Evolutionary conservation across 2,113 vertebrate genomes (phyloP).

Genomic region (Amphiprion ocellaris): DNA sequence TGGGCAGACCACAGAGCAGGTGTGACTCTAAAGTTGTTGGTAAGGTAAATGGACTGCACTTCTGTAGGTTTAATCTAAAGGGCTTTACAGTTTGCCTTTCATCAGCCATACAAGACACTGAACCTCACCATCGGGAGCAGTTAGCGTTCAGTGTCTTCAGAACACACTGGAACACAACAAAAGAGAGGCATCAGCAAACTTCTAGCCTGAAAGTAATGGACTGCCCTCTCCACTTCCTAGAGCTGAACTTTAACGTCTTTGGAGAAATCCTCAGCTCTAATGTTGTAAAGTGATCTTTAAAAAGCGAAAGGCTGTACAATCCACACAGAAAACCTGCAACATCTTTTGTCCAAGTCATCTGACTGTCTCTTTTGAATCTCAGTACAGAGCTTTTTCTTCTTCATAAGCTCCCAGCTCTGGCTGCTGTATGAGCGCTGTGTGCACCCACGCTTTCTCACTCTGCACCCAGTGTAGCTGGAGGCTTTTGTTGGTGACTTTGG

Average conservation of each 20-base stretch:
- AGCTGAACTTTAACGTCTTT: neutral
- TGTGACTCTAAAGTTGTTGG: too few species aligned
- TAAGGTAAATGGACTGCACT: too few species aligned
- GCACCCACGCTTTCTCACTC: slow-evolving; percentile 33
- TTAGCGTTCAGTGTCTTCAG: too few species aligned
- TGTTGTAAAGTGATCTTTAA: neutral
- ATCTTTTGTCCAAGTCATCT: neutral
- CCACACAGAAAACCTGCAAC: neutral
- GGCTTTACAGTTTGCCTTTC: too few species aligned
- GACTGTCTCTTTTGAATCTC: neutral
- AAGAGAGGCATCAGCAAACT: neutral
- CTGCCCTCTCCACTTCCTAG: neutral
- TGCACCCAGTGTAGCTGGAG: slow-evolving; percentile 30
- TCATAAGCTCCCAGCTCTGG: slow-evolving; percentile 7
- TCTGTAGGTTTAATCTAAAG: too few species aligned
- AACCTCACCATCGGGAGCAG: too few species aligned
- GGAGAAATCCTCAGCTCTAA: neutral
- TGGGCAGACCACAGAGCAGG: too few species aligned
- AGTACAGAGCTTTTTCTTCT: slow-evolving; percentile 5
- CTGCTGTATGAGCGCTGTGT: slow-evolving; percentile 12
- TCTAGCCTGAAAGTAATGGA: neutral
- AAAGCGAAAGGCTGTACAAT: neutral
- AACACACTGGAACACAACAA: too few species aligned
- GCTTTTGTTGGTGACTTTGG: slow-evolving; percentile 31
- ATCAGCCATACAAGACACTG: too few species aligned